A percentile compares a stretch with the other conserved stretches of the same genome.
These are phyloP conservation scores for Mohoua ochrocephala DNA, from an alignment of 2,113 vertebrate species.

Conservation along the genomic window DNA sequence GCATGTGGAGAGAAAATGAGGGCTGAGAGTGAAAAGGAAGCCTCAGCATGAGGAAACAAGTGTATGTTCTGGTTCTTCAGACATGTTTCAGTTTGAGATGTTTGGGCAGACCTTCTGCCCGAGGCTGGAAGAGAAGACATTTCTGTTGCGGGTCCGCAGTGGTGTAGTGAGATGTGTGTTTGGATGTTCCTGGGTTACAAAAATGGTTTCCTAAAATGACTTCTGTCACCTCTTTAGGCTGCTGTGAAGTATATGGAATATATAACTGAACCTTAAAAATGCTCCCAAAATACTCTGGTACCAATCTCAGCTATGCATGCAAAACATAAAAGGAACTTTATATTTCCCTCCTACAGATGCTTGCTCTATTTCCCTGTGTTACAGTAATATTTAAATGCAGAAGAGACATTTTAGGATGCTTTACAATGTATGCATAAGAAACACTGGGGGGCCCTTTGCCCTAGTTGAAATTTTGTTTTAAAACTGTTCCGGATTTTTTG, in stretches of 20 bases:
- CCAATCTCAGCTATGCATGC: not conserved
- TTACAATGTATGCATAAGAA: not conserved
- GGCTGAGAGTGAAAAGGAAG: not conserved
- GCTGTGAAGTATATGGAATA: not conserved
- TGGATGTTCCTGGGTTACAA: not conserved
- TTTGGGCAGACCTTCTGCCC: not conserved
- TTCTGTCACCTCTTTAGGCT: not conserved
- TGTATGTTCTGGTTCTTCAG: not conserved
- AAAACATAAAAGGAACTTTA: not conserved
- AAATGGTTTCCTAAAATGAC: not conserved
- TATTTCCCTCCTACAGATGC: not conserved
- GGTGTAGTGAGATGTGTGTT: not conserved
- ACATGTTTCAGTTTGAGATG: not conserved
- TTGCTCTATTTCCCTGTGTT: not conserved
- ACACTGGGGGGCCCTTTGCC: not conserved
- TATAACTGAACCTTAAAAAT: not conserved
- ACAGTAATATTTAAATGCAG: not conserved
- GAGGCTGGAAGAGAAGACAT: not conserved
- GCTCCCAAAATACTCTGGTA: not conserved
- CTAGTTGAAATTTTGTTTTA: not conserved
- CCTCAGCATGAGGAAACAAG: not conserved
- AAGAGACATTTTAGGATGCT: not conserved
- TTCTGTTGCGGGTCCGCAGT: rapidly evolving
- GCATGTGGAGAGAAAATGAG: not conserved
- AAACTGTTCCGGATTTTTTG: not conserved